Base-by-base conservation (phyloP, 2,113 vertebrate species). In the Planiliza haematocheilus region DNA sequence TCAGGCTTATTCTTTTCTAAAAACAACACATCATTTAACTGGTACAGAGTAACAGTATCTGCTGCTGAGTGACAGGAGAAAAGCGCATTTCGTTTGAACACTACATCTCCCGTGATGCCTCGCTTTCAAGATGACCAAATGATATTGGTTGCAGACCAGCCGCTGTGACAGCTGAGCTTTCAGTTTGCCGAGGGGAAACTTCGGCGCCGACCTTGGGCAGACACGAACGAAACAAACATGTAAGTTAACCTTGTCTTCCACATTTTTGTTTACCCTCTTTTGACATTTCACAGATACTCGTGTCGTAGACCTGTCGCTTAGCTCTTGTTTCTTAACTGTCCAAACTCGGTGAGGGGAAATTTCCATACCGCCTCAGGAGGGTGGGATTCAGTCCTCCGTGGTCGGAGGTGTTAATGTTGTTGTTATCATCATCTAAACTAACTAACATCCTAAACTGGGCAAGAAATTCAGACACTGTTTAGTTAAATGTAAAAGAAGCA, bases 81-180 rank as follows among this genome's bases (percentile, higher is more conserved):
- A 30, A 30, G 5, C 24, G 24, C 24, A 30, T 30, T 30, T 30
- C 24, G 5, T 14, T 3, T 1, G 43, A 46, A 46, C 57, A 91
- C 87, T 90, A 74, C 90, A 82, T 51, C 2, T 83, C 81, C 91
- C 91, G 88, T 49, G 39, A 88, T 86, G 59, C 90, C 10, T 63
- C 38, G 52, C 77, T 49, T 7, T n/a, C 43, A 45, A 41, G 70
- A 66, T 84, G 86, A 83, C 86, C 85, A 71, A 83, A 86, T 56
- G 60, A 75, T 79, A 52, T 62, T 30, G n/a, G n/a, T n/a, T n/a
- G 60, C 74, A 1, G 56, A 74, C 41, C 24, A 39, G 45, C 48
- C 43, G 78, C 16, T 58, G 30, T 86, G 85, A 90, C 91, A 89
- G 87, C 86, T 87, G 85, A 88, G 83, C 34, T 36, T 20, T 53